Conservation (phyloP, 1,140 invertebrate species). For the Drosophila kanapiae region DNA sequence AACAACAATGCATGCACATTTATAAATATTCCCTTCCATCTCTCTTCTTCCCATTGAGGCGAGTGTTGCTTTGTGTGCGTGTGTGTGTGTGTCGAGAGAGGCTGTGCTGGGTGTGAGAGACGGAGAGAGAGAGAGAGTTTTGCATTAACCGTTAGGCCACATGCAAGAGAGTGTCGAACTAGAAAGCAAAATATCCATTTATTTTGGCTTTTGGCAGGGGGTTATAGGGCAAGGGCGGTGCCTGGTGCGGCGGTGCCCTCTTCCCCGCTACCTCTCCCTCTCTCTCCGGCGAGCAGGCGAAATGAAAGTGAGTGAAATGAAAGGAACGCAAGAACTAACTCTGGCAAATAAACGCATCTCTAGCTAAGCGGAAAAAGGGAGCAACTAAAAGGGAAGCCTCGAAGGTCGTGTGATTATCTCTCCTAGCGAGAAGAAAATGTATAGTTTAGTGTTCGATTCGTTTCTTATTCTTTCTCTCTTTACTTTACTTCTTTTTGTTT, state of each 20-base stretch:
- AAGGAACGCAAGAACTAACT: constrained; percentile 4
- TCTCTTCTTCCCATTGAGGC: constrained; percentile 15
- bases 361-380: constrained; percentile 26
- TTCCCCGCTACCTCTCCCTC: not conserved
- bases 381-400: constrained; percentile 37
- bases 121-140: not conserved
- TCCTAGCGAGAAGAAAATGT: constrained; percentile 36
- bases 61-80: constrained; percentile 12
- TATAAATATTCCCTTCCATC: constrained; percentile 45
- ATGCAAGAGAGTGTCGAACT: constrained; percentile 29
- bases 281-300: constrained; percentile 26
- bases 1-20: constrained; percentile 53
- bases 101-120: constrained; percentile 2
- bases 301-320: constrained; percentile 34
- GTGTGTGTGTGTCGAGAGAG: constrained; percentile 16
- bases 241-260: not conserved
- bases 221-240: not conserved
- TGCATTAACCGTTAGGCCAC: constrained; percentile 36
- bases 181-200: constrained; percentile 23
- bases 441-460: constrained; percentile 13
- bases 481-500: constrained; percentile 11
- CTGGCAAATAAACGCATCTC: constrained; percentile 17
- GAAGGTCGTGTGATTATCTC: constrained; percentile 32
- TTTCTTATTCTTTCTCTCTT: not conserved
- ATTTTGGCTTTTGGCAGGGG: constrained; percentile 14